Evolutionary conservation across 2,797 vertebrate genomes (phyloP), one percentile per base, ranked within the genome.

Genomic region (Amphiprion clarkii): DNA sequence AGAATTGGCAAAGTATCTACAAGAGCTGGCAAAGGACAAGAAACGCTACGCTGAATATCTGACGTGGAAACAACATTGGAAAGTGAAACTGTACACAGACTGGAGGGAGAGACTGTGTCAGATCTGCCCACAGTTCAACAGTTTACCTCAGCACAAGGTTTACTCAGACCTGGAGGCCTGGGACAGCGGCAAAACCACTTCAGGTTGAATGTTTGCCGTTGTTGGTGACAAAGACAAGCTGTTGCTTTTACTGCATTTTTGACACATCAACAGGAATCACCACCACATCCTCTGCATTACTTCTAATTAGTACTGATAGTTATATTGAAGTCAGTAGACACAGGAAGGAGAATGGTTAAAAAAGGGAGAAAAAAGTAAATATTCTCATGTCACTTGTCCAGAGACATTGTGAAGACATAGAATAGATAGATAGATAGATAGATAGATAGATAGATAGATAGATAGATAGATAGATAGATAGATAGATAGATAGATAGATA

Each of bases 31-130:
- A 6, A 8, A 55, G 4, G 96, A 97, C 14, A 64, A 86, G 19
- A 91, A 92, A 54, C 82, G 23, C 8, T 99, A 99, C 51, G 66
- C 0, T 2, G 79, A 90, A 21, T 98, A 95, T 84, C 96, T 98
- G 0, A 17, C 68, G 0, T 99, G 98, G 98, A 93, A 88, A 16
- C 59, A 55, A 1, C 21, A 25, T 1, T 93, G 95, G 77, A 88
- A 67, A 0, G 96, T 98, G 21, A 96, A 96, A 78, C 65, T 95
- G 13, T 86, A 93, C 2, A 19, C 3, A 0, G 95, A 97, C 90
- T 99, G 97, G 97, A 92, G 87, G 46, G 96, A 98, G 51, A 94
- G 96, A 36, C 92, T 99, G 72, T 99, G 98, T 19, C 83, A 83
- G 44, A 94, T 99, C 79, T 99, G 98, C 25, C 16, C 59, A 0